Conservation (phyloP, 2,888 invertebrate species). For the Nemoura dubitans region DNA sequence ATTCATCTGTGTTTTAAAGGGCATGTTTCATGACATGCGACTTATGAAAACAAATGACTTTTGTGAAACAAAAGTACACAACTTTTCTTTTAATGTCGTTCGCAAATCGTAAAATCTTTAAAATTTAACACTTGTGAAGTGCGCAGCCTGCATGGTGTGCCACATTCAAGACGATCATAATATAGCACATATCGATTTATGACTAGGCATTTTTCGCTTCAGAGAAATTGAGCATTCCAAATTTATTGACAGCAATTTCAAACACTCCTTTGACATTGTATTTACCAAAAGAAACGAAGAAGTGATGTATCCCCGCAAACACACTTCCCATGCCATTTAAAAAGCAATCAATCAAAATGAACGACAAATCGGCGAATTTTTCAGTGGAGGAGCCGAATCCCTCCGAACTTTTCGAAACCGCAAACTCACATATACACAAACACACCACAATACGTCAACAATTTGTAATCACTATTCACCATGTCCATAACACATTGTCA, state of each 20-base stretch:
- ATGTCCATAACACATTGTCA: too few species aligned
- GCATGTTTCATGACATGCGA: not conserved
- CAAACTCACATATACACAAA: too few species aligned
- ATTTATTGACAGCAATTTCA: not conserved
- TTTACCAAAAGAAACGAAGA: not conserved
- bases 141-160: too few species aligned
- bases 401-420: too few species aligned
- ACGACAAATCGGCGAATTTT: not conserved
- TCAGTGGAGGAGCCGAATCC: not conserved
- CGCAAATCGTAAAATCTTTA: too few species aligned
- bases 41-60: not conserved
- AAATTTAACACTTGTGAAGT: too few species aligned
- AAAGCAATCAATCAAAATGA: not conserved
- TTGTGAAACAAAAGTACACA: too few species aligned
- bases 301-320: not conserved
- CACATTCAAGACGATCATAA: too few species aligned
- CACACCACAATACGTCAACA: too few species aligned
- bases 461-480: too few species aligned
- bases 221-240: not conserved
- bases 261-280: not conserved
- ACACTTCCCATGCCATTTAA: not conserved
- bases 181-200: not conserved
- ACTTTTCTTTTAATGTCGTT: too few species aligned
- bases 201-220: not conserved
- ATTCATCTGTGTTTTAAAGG: not conserved